phyloP scores from a whole-genome alignment of 2,888 invertebrate genomes.

The Andrena marginata region DNA sequence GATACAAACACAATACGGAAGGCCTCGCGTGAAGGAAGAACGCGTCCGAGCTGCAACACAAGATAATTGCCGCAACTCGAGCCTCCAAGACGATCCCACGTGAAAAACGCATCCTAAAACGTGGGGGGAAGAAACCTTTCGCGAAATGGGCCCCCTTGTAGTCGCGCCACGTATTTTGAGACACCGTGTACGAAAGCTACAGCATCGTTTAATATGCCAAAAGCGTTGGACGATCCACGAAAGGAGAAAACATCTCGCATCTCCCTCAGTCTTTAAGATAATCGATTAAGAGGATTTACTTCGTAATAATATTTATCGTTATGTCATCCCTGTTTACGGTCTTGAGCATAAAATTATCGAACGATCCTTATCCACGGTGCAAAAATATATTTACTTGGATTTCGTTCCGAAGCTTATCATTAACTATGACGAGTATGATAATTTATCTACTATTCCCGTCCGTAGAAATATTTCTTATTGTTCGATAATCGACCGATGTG shows the following conservation, averaged over 20 bases:
- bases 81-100: not conserved
- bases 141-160: not conserved
- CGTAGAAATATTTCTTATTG: conserved; percentile 28
- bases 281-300: conserved; percentile 5
- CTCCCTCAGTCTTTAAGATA: not conserved
- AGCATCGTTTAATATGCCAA: not conserved
- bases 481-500: not conserved
- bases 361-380: conserved; percentile 40
- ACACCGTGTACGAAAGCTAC: not conserved
- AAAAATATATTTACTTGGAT: conserved; percentile 27
- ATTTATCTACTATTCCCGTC: conserved; percentile 37
- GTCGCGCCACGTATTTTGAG: not conserved
- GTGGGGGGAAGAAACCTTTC: not conserved
- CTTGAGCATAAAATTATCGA: conserved; percentile 27
- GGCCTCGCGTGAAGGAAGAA: conserved; percentile 6
- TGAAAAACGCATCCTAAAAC: not conserved
- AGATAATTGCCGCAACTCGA: not conserved
- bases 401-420: conserved; percentile 41
- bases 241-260: not conserved
- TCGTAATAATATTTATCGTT: conserved; percentile 56
- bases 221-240: not conserved
- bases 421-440: conserved; percentile 30
- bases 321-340: conserved; percentile 49
- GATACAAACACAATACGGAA: conserved; percentile 29
- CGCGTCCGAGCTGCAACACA: not conserved